phyloP scores from a whole-genome alignment of 2,797 vertebrate genomes.

The Leucoraja ocellata region DNA sequence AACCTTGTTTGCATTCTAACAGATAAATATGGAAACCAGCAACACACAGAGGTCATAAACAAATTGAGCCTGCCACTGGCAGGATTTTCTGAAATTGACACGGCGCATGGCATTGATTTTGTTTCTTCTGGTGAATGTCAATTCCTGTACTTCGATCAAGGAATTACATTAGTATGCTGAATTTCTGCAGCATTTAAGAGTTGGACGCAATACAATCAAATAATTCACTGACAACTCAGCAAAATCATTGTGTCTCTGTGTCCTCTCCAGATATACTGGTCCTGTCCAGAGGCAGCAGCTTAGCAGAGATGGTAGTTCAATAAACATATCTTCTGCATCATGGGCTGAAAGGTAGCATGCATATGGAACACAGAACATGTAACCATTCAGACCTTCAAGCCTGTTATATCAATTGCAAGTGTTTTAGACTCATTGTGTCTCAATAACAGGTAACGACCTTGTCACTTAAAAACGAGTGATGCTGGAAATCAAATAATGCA shows the following conservation, averaged over 20 bases:
- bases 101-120: not conserved
- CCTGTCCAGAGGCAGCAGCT: not conserved
- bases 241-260: not conserved
- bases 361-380: not conserved
- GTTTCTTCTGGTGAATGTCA: not conserved
- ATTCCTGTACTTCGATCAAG: not conserved
- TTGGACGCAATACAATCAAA: not conserved
- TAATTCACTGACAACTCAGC: not conserved
- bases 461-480: too few relatives aligned
- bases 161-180: not conserved
- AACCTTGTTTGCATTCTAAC: slow-evolving; percentile 99
- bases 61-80: not conserved
- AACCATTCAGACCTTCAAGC: not conserved
- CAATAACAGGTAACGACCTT: too few relatives aligned
- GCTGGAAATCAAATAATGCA: too few relatives aligned
- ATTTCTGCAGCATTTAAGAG: slow-evolving; percentile 20
- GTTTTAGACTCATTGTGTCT: too few relatives aligned
- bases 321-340: not conserved
- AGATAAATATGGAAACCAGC: slow-evolving; percentile 59
- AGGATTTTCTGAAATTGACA: not conserved
- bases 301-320: not conserved
- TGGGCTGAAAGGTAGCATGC: not conserved
- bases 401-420: not conserved
- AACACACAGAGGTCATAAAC: not conserved
- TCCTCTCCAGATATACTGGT: not conserved